A percentile compares a stretch with the other conserved stretches of the same genome.
phyloP scores from a whole-genome alignment of 2,888 invertebrate species.

The Eurois occulta region DNA sequence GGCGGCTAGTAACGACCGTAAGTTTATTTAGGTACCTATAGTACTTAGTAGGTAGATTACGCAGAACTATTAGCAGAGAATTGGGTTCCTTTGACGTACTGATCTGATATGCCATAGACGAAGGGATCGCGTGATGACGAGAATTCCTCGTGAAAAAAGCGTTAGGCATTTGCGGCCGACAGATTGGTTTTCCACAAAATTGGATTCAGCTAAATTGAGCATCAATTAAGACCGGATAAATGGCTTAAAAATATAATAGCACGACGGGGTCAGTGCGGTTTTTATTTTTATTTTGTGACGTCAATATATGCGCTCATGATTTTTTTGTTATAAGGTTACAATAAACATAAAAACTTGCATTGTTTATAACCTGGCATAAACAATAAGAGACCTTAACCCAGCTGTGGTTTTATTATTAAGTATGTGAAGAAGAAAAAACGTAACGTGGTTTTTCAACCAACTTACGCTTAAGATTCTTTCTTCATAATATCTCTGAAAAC shows the following conservation, averaged over 20 bases:
- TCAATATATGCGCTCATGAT: no score
- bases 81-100: slow-evolving; percentile 41
- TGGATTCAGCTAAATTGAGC: slow-evolving; percentile 56
- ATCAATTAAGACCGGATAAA: slow-evolving; percentile 51
- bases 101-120: slow-evolving; percentile 52
- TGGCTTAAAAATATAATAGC: slow-evolving; percentile 34
- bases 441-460: no score
- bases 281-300: slow-evolving; percentile 22
- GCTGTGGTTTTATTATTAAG: slow-evolving; percentile 8
- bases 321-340: no score
- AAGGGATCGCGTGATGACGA: slow-evolving; percentile 71
- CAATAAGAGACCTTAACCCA: slow-evolving; percentile 27
- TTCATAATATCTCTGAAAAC: no score
- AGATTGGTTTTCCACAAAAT: slow-evolving; percentile 62
- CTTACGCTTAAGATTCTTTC: no score
- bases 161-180: slow-evolving; percentile 24
- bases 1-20: background rate
- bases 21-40: background rate
- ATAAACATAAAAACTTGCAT: slow-evolving; percentile 34
- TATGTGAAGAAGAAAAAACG: background rate
- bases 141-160: slow-evolving; percentile 60
- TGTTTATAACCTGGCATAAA: slow-evolving; percentile 25
- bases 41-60: background rate
- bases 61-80: slow-evolving; percentile 18
- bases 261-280: background rate